Percentiles rank a stretch among this genome's conserved stretches.
Conservation (phyloP, 2,113 vertebrate species). For the Zootoca vivipara region DNA sequence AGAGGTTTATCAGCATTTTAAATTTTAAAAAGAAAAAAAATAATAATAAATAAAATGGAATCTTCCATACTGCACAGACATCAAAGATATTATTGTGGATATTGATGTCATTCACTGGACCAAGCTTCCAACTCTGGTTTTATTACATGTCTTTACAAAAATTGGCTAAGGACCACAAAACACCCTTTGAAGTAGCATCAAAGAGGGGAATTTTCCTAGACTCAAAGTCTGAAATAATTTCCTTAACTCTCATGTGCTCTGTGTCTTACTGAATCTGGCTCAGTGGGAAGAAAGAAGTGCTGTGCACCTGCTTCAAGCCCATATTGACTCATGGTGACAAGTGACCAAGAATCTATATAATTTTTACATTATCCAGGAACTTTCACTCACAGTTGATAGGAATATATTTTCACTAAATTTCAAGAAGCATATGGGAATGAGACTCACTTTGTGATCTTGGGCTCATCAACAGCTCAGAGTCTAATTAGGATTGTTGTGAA, state of each 20-base stretch:
- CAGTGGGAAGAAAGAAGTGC: neutral
- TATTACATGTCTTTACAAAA: constrained; percentile 12
- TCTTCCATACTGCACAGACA: constrained; percentile 8
- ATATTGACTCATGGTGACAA: neutral
- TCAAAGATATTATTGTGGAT: constrained; percentile 24
- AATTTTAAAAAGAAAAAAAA: constrained; percentile 4
- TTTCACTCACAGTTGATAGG: neutral
- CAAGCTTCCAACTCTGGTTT: constrained; percentile 2
- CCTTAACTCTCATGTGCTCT: constrained; percentile 1
- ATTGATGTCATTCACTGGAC: constrained; percentile 16
- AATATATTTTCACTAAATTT: neutral
- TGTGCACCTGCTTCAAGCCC: neutral
- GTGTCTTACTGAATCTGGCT: neutral
- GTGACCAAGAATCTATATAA: neutral
- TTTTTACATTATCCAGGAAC: neutral
- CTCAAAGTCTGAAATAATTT: constrained; percentile 16
- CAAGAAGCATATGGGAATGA: neutral
- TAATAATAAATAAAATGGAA: neutral
- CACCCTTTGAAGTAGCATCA: constrained; percentile 30
- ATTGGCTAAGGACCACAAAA: constrained; percentile 26
- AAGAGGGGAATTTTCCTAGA: constrained; percentile 10
- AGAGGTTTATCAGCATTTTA: constrained; percentile 18
- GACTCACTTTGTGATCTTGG: no score
- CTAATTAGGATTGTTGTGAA: no score
- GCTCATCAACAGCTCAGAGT: no score